These are phyloP conservation scores for Amblyopsis rosae DNA, from an alignment of 2,113 vertebrate genomes.

Conservation along the genomic window DNA sequence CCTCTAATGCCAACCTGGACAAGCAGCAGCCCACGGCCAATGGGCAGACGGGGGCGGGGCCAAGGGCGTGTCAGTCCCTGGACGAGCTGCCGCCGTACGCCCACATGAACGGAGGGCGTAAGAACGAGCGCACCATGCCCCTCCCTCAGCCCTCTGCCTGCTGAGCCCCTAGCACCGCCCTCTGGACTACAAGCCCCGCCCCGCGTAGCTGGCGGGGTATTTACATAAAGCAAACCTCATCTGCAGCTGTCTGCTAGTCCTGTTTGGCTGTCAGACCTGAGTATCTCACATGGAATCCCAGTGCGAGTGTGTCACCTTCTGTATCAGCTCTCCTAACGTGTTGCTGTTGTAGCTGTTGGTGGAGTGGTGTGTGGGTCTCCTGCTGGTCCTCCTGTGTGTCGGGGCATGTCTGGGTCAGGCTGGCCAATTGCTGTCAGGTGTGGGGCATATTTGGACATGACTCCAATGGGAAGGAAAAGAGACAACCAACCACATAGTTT, in stretches of 20 bases:
- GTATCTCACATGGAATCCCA: conserved; percentile 34
- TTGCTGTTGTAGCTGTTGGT: conserved; percentile 68
- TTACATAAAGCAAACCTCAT: no score
- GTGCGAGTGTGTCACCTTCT: no score
- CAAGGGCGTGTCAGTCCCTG: conserved; percentile 74
- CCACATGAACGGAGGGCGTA: conserved; percentile 98
- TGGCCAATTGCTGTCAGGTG: conserved; percentile 58
- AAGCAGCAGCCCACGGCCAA: conserved; percentile 86
- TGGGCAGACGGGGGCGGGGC: conserved; percentile 68
- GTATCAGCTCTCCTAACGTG: not conserved
- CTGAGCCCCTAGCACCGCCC: conserved; percentile 76
- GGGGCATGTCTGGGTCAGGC: conserved; percentile 38
- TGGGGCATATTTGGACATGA: conserved; percentile 77
- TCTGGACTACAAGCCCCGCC: not conserved
- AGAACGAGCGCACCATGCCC: conserved; percentile 90
- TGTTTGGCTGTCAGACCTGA: conserved; percentile 53
- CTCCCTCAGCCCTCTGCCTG: conserved; percentile 96
- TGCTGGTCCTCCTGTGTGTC: conserved; percentile 54
- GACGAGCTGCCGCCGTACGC: conserved; percentile 92
- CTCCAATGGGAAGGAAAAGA: conserved; percentile 64
- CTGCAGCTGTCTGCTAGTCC: conserved; percentile 9
- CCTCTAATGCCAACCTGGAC: conserved; percentile 67
- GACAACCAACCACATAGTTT: no score
- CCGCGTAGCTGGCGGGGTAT: no score
- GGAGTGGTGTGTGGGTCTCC: conserved; percentile 49